Evolutionary conservation across 2,113 vertebrate species (phyloP).

Genomic region (Chamaetylas fuelleborni): DNA sequence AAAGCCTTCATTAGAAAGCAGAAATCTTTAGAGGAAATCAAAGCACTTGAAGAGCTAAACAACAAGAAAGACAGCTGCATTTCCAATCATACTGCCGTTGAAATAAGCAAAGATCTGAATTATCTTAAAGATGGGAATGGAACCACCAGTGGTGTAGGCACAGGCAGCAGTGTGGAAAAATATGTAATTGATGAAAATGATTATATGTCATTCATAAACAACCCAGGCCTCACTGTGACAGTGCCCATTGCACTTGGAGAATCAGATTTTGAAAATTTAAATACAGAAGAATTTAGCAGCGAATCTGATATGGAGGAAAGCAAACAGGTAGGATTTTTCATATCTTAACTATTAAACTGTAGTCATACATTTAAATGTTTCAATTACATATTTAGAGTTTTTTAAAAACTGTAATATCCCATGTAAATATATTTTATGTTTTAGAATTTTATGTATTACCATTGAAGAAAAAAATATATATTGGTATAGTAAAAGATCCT

Average conservation of each 20-base stretch:
- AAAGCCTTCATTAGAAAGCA: slow-evolving; percentile 77
- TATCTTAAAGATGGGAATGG: slow-evolving; percentile 85
- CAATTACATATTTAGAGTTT: neutral
- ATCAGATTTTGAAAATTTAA: slow-evolving; percentile 94
- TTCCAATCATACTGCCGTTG: slow-evolving; percentile 84
- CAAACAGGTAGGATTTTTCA: slow-evolving; percentile 81
- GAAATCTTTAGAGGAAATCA: slow-evolving; percentile 80
- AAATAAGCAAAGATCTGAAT: slow-evolving; percentile 86
- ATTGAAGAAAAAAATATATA: neutral
- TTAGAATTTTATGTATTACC: neutral
- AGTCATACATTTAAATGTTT: neutral
- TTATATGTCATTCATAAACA: slow-evolving; percentile 92
- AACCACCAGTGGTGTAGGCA: slow-evolving; percentile 85
- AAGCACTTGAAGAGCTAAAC: slow-evolving; percentile 83
- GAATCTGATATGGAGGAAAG: slow-evolving; percentile 86
- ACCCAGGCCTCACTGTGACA: slow-evolving; percentile 87
- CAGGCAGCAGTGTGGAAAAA: slow-evolving; percentile 87
- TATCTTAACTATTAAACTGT: neutral
- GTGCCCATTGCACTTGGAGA: slow-evolving; percentile 95
- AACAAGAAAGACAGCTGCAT: slow-evolving; percentile 85
- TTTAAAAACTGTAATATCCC: neutral
- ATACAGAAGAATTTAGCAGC: slow-evolving; percentile 95
- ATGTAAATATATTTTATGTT: neutral
- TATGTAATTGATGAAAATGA: slow-evolving; percentile 82
- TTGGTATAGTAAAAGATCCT: neutral